These are phyloP conservation scores for Hydractinia echinata DNA, from an alignment of 30 jellyfish, hydroid and myxozoan species.

Conservation along the genomic window DNA sequence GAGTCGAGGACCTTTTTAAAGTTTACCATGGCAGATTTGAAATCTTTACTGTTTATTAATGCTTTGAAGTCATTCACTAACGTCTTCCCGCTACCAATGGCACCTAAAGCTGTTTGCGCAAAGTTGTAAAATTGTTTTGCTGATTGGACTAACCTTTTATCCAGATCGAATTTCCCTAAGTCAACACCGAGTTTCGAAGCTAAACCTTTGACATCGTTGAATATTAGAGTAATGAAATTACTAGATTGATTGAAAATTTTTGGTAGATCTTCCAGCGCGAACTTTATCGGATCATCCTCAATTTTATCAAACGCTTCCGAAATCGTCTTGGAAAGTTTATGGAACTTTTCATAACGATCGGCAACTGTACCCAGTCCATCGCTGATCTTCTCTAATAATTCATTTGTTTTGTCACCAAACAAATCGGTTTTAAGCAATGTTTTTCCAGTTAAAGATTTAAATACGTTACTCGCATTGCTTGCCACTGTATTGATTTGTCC, in stretches of 20 bases:
- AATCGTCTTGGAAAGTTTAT: conserved; percentile 58
- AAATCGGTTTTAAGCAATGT: conserved; percentile 43
- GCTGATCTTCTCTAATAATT: conserved; percentile 46
- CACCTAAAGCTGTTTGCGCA: conserved; percentile 67
- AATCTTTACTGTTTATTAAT: conserved; percentile 61
- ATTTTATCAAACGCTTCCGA: conserved; percentile 64
- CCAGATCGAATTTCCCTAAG: conserved; percentile 50
- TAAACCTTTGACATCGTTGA: conserved; percentile 60
- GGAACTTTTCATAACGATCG: conserved; percentile 77
- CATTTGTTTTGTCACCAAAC: conserved; percentile 65
- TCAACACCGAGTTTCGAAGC: conserved; percentile 54
- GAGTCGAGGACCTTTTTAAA: conserved; percentile 51
- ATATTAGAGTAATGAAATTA: conserved; percentile 39
- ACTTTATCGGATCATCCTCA: conserved; percentile 74
- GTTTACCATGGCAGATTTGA: conserved; percentile 65
- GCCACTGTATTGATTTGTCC: conserved; percentile 60
- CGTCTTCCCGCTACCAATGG: conserved; percentile 63
- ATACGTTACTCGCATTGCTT: conserved; percentile 46
- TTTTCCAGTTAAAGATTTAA: conserved; percentile 66
- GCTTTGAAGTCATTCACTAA: conserved; percentile 57
- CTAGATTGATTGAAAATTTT: conserved; percentile 56
- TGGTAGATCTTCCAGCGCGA: conserved; percentile 86
- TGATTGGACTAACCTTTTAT: conserved; percentile 69
- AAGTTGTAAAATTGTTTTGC: conserved; percentile 67
- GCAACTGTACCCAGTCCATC: conserved; percentile 66